phyloP scores from a whole-genome alignment of 2,888 invertebrate genomes.

The Coleophora flavipennella region DNA sequence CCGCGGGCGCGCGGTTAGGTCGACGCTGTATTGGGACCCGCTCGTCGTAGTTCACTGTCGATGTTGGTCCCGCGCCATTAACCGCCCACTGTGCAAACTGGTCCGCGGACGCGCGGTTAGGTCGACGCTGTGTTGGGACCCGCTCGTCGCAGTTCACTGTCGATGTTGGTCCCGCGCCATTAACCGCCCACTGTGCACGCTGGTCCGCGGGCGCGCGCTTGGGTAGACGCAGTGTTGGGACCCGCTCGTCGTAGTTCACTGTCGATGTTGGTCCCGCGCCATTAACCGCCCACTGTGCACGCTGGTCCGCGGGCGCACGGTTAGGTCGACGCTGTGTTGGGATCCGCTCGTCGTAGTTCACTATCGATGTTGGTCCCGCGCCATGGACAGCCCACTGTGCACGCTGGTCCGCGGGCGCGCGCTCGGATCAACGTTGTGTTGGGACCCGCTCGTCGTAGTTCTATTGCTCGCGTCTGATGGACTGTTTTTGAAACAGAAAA shows the following conservation, averaged over 20 bases:
- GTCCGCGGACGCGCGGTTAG: constrained; percentile 62
- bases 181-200: constrained; percentile 36
- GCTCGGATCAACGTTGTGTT: constrained; percentile 52
- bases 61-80: constrained; percentile 20
- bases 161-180: constrained; percentile 21
- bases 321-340: constrained; percentile 53
- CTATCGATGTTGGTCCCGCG: constrained; percentile 20
- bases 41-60: constrained; percentile 45
- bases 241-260: constrained; percentile 44
- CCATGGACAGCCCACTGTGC: no score
- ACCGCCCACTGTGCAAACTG: constrained; percentile 38
- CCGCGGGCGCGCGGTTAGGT: constrained; percentile 58
- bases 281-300: constrained; percentile 26
- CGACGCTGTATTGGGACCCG: constrained; percentile 51
- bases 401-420: constrained; percentile 66
- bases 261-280: no score
- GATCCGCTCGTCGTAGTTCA: constrained; percentile 49
- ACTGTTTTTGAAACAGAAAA: constrained; percentile 27
- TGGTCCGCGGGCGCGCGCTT: constrained; percentile 59
- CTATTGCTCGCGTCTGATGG: constrained; percentile 43
- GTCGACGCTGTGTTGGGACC: constrained; percentile 53
- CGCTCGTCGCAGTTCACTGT: constrained; percentile 48
- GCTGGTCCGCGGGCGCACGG: constrained; percentile 61
- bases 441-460: constrained; percentile 53
- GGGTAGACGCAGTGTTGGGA: constrained; percentile 56